Evolutionary conservation across 1,140 invertebrate genomes (phyloP).

Genomic region (Sarcophaga peregrina): DNA sequence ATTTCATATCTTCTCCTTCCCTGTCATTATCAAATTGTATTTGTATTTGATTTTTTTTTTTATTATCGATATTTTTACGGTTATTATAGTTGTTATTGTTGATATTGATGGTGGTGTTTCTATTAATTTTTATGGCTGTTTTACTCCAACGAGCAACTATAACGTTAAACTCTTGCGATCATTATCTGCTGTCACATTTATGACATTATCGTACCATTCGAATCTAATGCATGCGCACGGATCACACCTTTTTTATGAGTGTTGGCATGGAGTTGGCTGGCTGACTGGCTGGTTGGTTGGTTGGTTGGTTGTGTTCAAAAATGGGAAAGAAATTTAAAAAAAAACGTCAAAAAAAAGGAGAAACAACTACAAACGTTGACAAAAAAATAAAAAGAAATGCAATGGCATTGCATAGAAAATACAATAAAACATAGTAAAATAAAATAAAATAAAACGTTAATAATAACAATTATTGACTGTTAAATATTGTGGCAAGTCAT

Average conservation of each 20-base stretch:
- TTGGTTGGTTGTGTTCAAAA: not conserved
- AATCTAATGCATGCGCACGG: constrained; percentile 8
- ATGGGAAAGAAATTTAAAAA: not conserved
- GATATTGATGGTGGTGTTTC: not conserved
- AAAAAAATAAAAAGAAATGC: too few relatives aligned
- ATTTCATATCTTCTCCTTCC: too few relatives aligned
- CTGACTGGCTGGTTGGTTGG: too few relatives aligned
- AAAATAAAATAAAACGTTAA: not conserved
- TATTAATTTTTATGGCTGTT: not conserved
- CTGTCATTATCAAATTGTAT: too few relatives aligned
- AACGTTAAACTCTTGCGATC: constrained; percentile 15
- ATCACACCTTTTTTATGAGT: constrained; percentile 20
- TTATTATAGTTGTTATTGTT: not conserved
- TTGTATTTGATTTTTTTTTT: not conserved
- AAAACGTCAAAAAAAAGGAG: not conserved
- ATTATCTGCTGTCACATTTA: constrained; percentile 27
- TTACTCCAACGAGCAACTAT: not conserved
- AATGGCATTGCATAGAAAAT: not conserved
- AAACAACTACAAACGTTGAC: not conserved
- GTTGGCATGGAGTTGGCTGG: not conserved
- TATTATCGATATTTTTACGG: not conserved
- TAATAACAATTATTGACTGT: constrained; percentile 27
- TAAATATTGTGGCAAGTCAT: constrained; percentile 22
- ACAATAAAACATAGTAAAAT: not conserved
- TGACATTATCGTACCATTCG: constrained; percentile 1